phyloP scores from a whole-genome alignment of 2,797 vertebrate genomes.

The Oryzias sinensis region DNA sequence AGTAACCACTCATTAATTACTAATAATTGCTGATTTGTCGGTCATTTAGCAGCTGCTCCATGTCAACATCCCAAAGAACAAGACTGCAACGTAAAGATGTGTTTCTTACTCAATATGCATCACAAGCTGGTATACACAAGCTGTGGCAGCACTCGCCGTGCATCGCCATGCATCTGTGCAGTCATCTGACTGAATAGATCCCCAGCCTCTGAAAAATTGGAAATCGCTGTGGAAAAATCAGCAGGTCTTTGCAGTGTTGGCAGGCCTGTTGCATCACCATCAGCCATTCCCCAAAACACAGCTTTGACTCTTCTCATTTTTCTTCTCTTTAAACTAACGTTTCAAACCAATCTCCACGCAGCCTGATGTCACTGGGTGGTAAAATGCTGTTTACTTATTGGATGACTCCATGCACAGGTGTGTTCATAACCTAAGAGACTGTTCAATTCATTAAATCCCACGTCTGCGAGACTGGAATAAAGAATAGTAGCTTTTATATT shows the following conservation, averaged over 20 bases:
- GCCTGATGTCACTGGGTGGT: not conserved
- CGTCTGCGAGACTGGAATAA: constrained; percentile 4
- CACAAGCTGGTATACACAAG: too few species aligned
- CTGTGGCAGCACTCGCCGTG: too few species aligned
- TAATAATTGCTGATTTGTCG: too few species aligned
- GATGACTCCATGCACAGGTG: not conserved
- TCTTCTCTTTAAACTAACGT: not conserved
- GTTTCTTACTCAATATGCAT: too few species aligned
- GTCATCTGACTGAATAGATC: too few species aligned
- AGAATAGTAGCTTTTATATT: constrained; percentile 3
- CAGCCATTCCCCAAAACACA: not conserved
- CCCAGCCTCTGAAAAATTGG: not conserved
- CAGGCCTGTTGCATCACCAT: constrained; percentile 2
- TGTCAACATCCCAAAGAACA: too few species aligned
- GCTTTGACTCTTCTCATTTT: too few species aligned
- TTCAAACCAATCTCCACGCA: not conserved
- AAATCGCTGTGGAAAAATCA: not conserved
- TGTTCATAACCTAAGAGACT: not conserved
- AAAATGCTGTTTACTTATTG: not conserved
- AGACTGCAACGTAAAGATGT: too few species aligned
- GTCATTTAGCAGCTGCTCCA: too few species aligned
- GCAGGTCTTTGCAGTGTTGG: not conserved
- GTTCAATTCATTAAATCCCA: not conserved
- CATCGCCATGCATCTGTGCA: too few species aligned
- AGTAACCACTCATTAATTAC: too few species aligned